Base-by-base conservation (phyloP, 2,797 vertebrate species). In the Neosilurus mollespiculum region DNA sequence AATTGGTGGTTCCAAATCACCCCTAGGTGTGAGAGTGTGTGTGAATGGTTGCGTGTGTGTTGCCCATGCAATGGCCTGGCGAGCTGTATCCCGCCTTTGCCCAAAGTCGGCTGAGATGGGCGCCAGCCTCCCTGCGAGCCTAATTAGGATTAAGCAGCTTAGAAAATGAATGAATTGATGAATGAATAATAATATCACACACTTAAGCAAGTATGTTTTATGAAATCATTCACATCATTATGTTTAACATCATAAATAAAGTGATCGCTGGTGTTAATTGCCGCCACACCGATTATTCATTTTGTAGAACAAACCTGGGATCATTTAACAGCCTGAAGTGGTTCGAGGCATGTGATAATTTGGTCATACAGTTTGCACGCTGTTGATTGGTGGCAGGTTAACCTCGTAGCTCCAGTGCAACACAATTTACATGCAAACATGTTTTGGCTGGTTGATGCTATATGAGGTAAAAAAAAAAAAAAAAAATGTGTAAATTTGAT, bases 371-470 rank as follows among this genome's bases (percentile, higher is more conserved):
- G 59, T 69, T 79, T 67, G 43, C 65, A 67, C 18, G 53, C 43
- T 83, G 43, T n/a, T 69, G 62, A 54, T 78, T 8, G 53, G 24
- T 30, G 61, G 61, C 61, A 78, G 77, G 61, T 78, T 78, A 65
- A 51, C 15, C 43, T 78, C 22, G 1, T 77, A 61, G 75, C 75
- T n/a, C 16, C 22, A 53, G 61, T 30, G 61, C n/a, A 51, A 65
- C 37, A 26, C 77, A 78, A 78, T 78, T 78, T 65, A n/a, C 49
- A 64, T 8, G 5, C n/a, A 78, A 78, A 53, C 77, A 78, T 78
- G 77, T 78, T 78, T 78, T 78, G 77, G 61, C 77, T 78, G n/a
- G 77, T 65, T 65, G 61, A 65, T 9, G 26, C 77, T 37, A 65
- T 65, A 64, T 51, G 76, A 78, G 59, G 76, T 64, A 78, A 26